Evolutionary conservation across 2,888 invertebrate genomes (phyloP).

Genomic region (Eristalinus sepulchralis): DNA sequence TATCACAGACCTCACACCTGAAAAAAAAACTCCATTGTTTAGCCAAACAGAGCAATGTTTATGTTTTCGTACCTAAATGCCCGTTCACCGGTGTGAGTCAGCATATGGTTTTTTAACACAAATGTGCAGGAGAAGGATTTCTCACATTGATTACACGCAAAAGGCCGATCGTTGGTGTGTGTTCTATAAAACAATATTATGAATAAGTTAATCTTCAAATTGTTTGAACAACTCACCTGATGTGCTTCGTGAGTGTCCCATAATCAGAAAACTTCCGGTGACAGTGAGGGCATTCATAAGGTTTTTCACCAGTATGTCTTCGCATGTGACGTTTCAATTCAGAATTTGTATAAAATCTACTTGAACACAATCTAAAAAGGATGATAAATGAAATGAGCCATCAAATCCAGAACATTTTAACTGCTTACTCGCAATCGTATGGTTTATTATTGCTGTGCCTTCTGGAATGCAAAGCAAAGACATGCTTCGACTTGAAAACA

Average conservation of each 20-base stretch:
- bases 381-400: neutral
- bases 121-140: slow-evolving; percentile 27
- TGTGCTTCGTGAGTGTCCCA: slow-evolving; percentile 42
- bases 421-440: slow-evolving; percentile 55
- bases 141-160: slow-evolving; percentile 19
- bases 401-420: neutral
- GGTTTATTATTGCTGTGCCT: slow-evolving; percentile 58
- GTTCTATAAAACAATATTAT: slow-evolving; percentile 10
- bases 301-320: slow-evolving; percentile 62
- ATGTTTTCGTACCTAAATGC: slow-evolving; percentile 28
- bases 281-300: slow-evolving; percentile 50
- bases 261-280: slow-evolving; percentile 58
- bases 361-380: slow-evolving; percentile 43
- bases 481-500: slow-evolving; percentile 22
- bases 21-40: neutral
- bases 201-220: neutral
- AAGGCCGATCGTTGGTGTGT: slow-evolving; percentile 47
- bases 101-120: slow-evolving; percentile 28
- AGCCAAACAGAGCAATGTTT: neutral
- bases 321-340: slow-evolving; percentile 59
- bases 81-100: slow-evolving; percentile 31
- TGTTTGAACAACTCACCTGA: slow-evolving; percentile 7
- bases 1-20: slow-evolving; percentile 56
- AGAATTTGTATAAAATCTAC: slow-evolving; percentile 43
- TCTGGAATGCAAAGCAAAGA: slow-evolving; percentile 30